phyloP scores from a whole-genome alignment of 2,113 vertebrate genomes.

The Puntigrus tetrazona region DNA sequence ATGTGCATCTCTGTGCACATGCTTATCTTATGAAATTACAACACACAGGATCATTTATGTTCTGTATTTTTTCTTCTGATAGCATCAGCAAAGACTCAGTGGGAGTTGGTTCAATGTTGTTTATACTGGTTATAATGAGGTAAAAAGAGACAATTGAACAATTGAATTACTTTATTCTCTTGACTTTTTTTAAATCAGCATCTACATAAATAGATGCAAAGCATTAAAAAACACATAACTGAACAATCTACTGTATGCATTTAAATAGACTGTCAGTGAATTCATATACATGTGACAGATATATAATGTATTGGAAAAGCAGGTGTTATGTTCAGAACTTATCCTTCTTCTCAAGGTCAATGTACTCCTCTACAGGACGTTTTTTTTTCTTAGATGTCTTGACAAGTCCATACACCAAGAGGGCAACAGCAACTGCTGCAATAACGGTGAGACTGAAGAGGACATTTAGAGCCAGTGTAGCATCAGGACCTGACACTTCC shows the following conservation, averaged over 20 bases:
- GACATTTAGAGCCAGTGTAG: conserved; percentile 77
- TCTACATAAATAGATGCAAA: not conserved
- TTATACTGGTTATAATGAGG: no score
- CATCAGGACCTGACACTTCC: conserved; percentile 65
- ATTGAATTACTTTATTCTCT: not conserved
- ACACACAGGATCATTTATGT: not conserved
- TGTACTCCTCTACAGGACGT: not conserved
- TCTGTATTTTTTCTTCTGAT: not conserved
- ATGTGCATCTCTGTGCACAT: not conserved
- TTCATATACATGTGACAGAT: not conserved
- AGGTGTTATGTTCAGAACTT: conserved; percentile 32
- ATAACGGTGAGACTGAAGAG: conserved; percentile 76
- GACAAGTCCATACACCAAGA: conserved; percentile 61
- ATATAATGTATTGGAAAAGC: no score
- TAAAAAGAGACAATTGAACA: not conserved
- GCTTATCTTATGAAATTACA: not conserved
- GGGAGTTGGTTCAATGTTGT: not conserved
- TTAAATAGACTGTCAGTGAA: not conserved
- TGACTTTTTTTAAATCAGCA: not conserved
- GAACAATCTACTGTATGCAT: not conserved
- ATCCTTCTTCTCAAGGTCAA: conserved; percentile 19
- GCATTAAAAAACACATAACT: not conserved
- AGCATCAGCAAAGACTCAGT: not conserved
- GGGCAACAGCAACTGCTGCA: conserved; percentile 58
- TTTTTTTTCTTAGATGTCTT: conserved; percentile 46